Percentiles rank a stretch among this genome's conserved stretches.
These are phyloP conservation scores for Atlantisia rogersi DNA, from an alignment of 2,113 vertebrate genomes.

Conservation along the genomic window DNA sequence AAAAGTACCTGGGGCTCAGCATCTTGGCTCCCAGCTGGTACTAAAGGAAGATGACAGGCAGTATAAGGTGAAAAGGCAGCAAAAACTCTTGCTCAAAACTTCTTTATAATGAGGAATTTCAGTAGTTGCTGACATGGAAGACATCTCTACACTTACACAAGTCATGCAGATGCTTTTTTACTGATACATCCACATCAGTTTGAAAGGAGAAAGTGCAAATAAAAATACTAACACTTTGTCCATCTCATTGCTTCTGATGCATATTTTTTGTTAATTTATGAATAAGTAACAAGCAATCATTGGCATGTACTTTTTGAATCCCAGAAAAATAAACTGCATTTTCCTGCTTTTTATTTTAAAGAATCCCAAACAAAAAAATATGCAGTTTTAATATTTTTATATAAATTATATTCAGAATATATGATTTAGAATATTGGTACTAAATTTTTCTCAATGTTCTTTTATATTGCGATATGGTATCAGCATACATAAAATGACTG, in stretches of 20 bases:
- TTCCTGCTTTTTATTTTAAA: background rate
- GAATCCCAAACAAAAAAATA: background rate
- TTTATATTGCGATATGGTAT: background rate
- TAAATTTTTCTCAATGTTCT: background rate
- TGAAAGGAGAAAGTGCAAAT: constrained; percentile 15
- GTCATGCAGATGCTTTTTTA: background rate
- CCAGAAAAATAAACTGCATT: background rate
- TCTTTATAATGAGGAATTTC: background rate
- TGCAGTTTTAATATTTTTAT: background rate
- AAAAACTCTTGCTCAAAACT: background rate
- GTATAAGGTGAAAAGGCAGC: background rate
- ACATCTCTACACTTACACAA: background rate
- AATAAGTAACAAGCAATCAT: constrained; percentile 17
- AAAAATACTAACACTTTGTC: constrained; percentile 54
- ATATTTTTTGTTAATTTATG: constrained; percentile 21
- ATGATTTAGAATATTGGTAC: background rate
- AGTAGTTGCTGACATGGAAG: background rate
- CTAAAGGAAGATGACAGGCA: background rate
- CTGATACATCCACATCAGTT: background rate
- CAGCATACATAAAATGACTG: background rate
- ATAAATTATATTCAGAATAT: background rate
- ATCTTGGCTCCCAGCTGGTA: background rate
- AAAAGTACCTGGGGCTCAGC: background rate
- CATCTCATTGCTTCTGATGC: constrained; percentile 61
- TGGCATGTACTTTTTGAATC: constrained; percentile 21